phyloP scores from a whole-genome alignment of 2,113 vertebrate species.

The Halichoerus grypus region DNA sequence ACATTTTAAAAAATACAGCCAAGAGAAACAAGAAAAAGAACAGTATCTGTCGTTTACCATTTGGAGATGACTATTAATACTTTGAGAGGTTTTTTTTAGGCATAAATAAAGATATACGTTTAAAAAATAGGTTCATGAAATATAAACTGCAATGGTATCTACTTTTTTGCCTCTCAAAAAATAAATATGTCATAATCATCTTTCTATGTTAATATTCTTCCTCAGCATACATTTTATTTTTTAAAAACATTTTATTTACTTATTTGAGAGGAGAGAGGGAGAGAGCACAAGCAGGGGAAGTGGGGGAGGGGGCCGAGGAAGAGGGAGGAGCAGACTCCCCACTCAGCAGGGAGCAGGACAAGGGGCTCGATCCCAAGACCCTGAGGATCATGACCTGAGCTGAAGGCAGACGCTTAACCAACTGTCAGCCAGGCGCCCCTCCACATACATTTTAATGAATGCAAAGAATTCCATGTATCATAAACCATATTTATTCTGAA shows the following conservation, averaged over 20 bases:
- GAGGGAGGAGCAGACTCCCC: not conserved
- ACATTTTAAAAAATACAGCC: conserved; percentile 9
- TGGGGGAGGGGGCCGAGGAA: not conserved
- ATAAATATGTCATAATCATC: not conserved
- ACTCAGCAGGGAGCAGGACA: not conserved
- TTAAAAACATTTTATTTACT: not conserved
- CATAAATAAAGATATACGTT: not conserved
- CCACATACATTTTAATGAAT: not conserved
- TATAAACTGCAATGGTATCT: not conserved
- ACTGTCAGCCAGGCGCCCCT: not conserved
- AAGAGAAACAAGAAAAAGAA: not conserved
- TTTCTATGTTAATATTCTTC: conserved; percentile 12
- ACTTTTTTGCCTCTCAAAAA: not conserved
- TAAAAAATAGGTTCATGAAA: not conserved
- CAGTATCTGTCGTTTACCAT: not conserved
- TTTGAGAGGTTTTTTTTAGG: not conserved
- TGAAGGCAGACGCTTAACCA: not conserved
- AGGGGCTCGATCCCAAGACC: not conserved
- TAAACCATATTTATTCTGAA: conserved; percentile 50
- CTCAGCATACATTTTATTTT: not conserved
- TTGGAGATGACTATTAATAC: not conserved
- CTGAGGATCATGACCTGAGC: not conserved
- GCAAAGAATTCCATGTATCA: not conserved
- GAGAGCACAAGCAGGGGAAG: not conserved
- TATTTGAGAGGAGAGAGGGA: not conserved